These are phyloP conservation scores for Catagonus wagneri DNA, from an alignment of 2,113 vertebrate species.

Conservation along the genomic window DNA sequence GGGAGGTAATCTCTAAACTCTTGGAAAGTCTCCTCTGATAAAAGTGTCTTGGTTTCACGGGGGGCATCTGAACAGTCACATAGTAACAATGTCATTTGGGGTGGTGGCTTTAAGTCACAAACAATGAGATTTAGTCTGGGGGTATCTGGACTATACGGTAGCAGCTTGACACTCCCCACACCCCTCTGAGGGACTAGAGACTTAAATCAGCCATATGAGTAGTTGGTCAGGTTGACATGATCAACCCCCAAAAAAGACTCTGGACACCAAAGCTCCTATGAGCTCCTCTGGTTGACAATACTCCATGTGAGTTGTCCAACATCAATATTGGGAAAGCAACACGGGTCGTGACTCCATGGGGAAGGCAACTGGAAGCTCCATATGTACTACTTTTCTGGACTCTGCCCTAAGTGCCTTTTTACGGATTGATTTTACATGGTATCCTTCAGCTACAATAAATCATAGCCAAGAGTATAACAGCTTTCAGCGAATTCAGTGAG, in stretches of 20 bases:
- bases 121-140: not conserved
- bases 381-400: not conserved
- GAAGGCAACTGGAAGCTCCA: not conserved
- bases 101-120: not conserved
- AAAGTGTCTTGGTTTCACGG: not conserved
- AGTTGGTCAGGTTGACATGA: not conserved
- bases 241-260: not conserved
- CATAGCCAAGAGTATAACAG: not conserved
- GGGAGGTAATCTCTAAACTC: not conserved
- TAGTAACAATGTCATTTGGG: not conserved
- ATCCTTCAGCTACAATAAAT: not conserved
- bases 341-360: not conserved
- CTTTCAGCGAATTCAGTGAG: not conserved
- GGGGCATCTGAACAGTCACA: not conserved
- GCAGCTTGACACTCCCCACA: not conserved
- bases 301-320: not conserved
- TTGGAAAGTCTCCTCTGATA: not conserved
- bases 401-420: not conserved
- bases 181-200: not conserved
- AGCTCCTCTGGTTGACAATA: not conserved
- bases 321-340: not conserved
- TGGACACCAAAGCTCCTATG: not conserved
- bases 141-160: not conserved
- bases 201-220: not conserved
- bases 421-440: not conserved